Evolutionary conservation across 1,140 invertebrate species (phyloP).

Genomic region (Drosophila insularis): DNA sequence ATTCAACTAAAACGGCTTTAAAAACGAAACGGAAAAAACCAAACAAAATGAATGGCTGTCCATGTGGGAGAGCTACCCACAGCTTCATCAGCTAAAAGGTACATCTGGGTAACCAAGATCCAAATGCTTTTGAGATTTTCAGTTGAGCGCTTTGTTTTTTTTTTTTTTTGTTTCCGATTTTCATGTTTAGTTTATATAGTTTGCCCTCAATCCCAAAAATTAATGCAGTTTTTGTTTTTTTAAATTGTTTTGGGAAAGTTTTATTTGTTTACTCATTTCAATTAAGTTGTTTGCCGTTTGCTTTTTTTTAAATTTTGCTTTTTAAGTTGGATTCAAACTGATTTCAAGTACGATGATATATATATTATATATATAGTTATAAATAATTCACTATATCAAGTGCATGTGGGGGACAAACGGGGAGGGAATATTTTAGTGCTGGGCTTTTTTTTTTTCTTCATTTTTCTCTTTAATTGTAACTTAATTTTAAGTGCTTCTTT

Average conservation of each 20-base stretch:
- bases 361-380: constrained; percentile 38
- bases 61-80: too few species aligned
- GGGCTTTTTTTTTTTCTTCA: not conserved
- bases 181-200: too few species aligned
- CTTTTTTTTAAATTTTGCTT: constrained; percentile 25
- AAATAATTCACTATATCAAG: constrained; percentile 64
- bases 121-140: too few species aligned
- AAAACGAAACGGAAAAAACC: not conserved
- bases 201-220: constrained; percentile 5
- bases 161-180: too few species aligned
- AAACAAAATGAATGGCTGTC: not conserved
- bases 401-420: constrained; percentile 27
- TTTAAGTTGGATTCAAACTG: not conserved
- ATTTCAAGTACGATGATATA: constrained; percentile 4
- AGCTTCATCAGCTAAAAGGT: too few species aligned
- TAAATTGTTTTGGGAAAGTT: constrained; percentile 49
- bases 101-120: too few species aligned
- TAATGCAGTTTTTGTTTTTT: constrained; percentile 43
- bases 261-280: constrained; percentile 66
- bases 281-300: not conserved
- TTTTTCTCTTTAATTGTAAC: constrained; percentile 44
- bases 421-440: not conserved
- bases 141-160: too few species aligned
- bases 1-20: not conserved
- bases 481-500: constrained; percentile 53